These are phyloP conservation scores for Heterodera filipjevi DNA, from an alignment of 2,888 invertebrate genomes.

Conservation along the genomic window DNA sequence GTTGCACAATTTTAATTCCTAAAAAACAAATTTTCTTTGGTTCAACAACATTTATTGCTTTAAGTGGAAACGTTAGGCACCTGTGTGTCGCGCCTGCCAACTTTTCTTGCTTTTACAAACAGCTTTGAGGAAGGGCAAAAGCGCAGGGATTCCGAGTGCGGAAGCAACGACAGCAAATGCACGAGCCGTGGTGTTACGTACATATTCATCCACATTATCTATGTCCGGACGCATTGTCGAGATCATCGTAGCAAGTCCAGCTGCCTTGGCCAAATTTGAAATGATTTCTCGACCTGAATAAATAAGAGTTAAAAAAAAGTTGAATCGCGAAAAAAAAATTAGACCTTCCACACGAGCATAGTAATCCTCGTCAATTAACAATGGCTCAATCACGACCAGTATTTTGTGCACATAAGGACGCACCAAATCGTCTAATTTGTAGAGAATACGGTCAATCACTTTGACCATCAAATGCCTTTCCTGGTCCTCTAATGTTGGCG, in stretches of 20 bases:
- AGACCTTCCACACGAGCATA: slow-evolving; percentile 93
- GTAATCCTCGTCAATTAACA: slow-evolving; percentile 98
- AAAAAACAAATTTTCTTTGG: no score
- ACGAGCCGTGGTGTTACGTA: slow-evolving; percentile 96
- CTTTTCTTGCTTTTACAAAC: slow-evolving; percentile 99
- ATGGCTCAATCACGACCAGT: slow-evolving; percentile 95
- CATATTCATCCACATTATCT: slow-evolving; percentile 85
- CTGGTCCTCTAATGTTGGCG: slow-evolving; percentile 97
- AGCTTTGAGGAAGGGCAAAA: slow-evolving; percentile 92
- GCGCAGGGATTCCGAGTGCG: slow-evolving; percentile 93
- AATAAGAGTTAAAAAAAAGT: background rate
- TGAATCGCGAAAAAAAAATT: background rate
- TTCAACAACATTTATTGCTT: no score
- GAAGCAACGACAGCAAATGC: slow-evolving; percentile 99
- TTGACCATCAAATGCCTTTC: slow-evolving; percentile 97
- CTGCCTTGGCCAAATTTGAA: slow-evolving; percentile 92
- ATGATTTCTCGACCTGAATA: slow-evolving; percentile 85
- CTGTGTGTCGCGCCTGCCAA: slow-evolving; percentile 97
- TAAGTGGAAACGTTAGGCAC: slow-evolving; percentile 36
- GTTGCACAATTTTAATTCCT: slow-evolving; percentile 97
- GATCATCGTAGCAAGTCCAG: slow-evolving; percentile 98
- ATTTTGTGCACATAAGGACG: slow-evolving; percentile 99
- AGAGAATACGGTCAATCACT: slow-evolving; percentile 90
- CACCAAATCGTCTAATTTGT: slow-evolving; percentile 96
- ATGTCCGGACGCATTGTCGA: slow-evolving; percentile 99